Evolutionary conservation across 2,797 vertebrate species (phyloP), one percentile per base, ranked within the genome.

Genomic region (Gastrophryne carolinensis): DNA sequence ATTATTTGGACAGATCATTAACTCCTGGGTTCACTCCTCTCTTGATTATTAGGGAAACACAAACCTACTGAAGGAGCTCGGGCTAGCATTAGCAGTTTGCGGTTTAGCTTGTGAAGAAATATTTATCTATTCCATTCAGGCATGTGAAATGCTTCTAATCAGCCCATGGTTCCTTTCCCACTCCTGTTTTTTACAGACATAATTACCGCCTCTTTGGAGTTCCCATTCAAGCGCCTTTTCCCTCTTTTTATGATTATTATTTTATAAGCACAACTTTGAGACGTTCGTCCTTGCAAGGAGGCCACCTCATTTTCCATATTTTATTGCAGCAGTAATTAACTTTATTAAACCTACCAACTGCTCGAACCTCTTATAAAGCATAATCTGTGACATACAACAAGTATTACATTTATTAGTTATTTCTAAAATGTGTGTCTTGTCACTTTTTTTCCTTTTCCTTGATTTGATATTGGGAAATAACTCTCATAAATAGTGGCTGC

Each of bases 351-450:
- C 50, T 37, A 58, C 50, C 72, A 35, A 10, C 52, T 17, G 21
- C 52, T 37, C 32, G n/a, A 15, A 26, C 7, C 13, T 34, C 17
- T 44, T 60, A 53, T 26, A 34, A 54, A 26, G 13, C 26, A 50
- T 62, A 57, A 72, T 32, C 49, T 26, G 64, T 39, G 54, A 35
- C 29, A 2, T 62, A 54, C 32, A 69, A 50, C 70, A 80, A 83
- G 76, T 47, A 69, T 35, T 61, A 74, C 75, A 67, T 83, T 82
- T 83, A 80, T 80, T 75, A 76, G 82, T 23, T 54, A 19, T 75
- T 69, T 76, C n/a, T 27, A 53, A 65, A 61, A 41, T 58, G 67
- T 69, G 79, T 78, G 80, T 62, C 79, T 75, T 82, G 82, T 82
- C 78, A 79, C 30, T 56, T 74, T 47, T 35, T 53, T 71, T 49